Evolutionary conservation across 1,140 invertebrate species (phyloP), one percentile per base, ranked within the genome.

Genomic region (Philopotamus ludificatus): DNA sequence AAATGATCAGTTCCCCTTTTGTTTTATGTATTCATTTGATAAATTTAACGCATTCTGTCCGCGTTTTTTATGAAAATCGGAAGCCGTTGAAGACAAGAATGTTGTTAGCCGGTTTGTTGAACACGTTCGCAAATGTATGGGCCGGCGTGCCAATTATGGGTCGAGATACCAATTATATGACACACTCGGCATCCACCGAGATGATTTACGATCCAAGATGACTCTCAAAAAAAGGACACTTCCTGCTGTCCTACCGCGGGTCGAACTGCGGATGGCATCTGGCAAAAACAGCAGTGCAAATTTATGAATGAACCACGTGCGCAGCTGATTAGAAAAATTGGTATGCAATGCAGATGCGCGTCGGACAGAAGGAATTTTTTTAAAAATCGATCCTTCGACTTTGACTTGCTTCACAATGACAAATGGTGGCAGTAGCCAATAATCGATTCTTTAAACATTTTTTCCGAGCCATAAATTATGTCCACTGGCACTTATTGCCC

Each of bases 401-500:
- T 53, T 34, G 20, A 26, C 50, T 53, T 53, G 26, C 25, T 57
- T 57, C 41, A 25, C 22, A 15, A 10, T 41, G 12, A 10, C 26
- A 18, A 57, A 26, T 26, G 34, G 53, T 57, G 53, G 26, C 47
- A 8, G 21, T 21, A n/a, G 21, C 41, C 57, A 12, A 60, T 60
- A 47, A 60, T 60, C 42, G 57, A 60, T 60, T 60, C 57, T 60
- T 47, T 47, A n/a, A 18, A 8, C 22, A 26, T 63, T 67, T 67
- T 67, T 67, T 67, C 59, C 65, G 59, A 47, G 15, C 45, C 65
- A 67, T 67, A 67, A 67, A 67, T 67, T 55, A 25, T 22, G 39
- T 55, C 25, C 49, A 53, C 21, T 58, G 65, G 65, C 50, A 67
- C 65, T 67, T 67, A 67, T 57, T 67, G 23, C 51, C 65, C 51